Evolutionary conservation across 2,888 invertebrate genomes (phyloP).

Genomic region (Elysia crispata): DNA sequence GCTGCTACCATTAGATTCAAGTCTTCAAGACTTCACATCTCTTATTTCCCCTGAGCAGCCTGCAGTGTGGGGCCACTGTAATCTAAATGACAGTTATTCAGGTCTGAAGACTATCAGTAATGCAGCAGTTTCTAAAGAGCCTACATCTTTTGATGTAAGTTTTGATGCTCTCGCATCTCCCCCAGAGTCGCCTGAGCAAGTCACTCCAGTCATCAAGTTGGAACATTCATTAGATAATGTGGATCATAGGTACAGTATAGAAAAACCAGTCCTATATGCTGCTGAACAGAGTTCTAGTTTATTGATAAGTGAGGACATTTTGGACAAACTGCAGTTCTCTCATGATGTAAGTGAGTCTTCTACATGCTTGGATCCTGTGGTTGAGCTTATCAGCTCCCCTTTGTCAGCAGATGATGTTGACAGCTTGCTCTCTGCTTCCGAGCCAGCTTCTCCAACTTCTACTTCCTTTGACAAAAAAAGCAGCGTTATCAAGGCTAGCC

Average conservation of each 20-base stretch:
- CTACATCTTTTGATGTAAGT: background rate
- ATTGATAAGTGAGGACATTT: background rate
- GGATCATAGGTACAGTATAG: background rate
- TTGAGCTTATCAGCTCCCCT: constrained; percentile 54
- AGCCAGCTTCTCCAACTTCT: constrained; percentile 50
- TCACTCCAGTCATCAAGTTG: constrained; percentile 21
- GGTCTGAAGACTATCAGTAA: background rate
- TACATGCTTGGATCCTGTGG: constrained; percentile 41
- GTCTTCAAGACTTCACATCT: constrained; percentile 26
- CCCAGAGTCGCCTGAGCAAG: constrained; percentile 43
- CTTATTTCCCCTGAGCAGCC: constrained; percentile 26
- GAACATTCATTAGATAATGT: background rate
- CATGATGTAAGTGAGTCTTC: background rate
- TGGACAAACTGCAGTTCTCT: background rate
- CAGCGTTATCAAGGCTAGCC: constrained; percentile 44
- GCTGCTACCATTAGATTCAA: constrained; percentile 28
- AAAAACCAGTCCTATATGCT: background rate
- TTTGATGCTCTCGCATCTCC: constrained; percentile 39
- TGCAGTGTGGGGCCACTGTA: background rate
- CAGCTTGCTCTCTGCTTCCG: constrained; percentile 56
- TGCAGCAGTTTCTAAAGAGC: background rate
- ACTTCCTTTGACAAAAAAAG: background rate
- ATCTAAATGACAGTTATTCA: too few relatives aligned
- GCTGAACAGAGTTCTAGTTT: background rate
- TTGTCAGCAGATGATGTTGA: constrained; percentile 60